Conservation (phyloP, 2,888 invertebrate species). For the Carterocephalus palaemon region DNA sequence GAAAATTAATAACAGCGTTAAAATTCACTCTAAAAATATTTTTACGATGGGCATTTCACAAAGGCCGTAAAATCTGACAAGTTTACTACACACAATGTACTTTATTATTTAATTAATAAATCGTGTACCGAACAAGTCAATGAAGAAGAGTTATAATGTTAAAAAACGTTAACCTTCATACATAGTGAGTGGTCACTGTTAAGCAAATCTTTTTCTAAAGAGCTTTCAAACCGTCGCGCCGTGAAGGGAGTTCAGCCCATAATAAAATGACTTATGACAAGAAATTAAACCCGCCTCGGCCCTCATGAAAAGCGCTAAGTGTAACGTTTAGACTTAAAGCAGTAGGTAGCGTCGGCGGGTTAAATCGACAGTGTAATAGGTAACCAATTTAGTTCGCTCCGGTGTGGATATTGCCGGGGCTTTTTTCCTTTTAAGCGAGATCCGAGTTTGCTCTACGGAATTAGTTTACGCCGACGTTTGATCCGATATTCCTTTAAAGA, state of each 20-base stretch:
- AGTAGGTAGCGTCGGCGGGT: constrained; percentile 40
- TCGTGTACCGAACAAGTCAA: not conserved
- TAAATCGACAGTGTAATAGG: constrained; percentile 68
- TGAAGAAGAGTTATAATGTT: no score
- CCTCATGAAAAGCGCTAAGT: constrained; percentile 30
- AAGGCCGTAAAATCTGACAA: no score
- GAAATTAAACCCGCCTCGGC: constrained; percentile 15
- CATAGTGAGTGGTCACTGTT: constrained; percentile 5
- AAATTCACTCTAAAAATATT: constrained; percentile 18
- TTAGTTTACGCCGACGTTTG: constrained; percentile 75
- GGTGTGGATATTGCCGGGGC: constrained; percentile 56
- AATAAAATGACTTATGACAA: constrained; percentile 25
- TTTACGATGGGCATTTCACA: no score
- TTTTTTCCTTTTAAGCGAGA: constrained; percentile 61
- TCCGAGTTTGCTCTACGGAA: constrained; percentile 70
- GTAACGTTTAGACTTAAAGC: constrained; percentile 30
- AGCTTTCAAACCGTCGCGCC: constrained; percentile 6
- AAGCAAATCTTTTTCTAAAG: constrained; percentile 15
- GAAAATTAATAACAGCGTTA: constrained; percentile 57
- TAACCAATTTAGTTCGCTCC: constrained; percentile 63
- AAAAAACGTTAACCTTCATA: not conserved
- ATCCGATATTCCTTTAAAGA: constrained; percentile 75
- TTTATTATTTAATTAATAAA: no score
- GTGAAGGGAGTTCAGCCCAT: constrained; percentile 4
- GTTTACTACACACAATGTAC: no score